A percentile compares a stretch with the other conserved stretches of the same genome.
Conservation (phyloP, 1,140 invertebrate genomes). For the Drosophila equinoxialis region DNA sequence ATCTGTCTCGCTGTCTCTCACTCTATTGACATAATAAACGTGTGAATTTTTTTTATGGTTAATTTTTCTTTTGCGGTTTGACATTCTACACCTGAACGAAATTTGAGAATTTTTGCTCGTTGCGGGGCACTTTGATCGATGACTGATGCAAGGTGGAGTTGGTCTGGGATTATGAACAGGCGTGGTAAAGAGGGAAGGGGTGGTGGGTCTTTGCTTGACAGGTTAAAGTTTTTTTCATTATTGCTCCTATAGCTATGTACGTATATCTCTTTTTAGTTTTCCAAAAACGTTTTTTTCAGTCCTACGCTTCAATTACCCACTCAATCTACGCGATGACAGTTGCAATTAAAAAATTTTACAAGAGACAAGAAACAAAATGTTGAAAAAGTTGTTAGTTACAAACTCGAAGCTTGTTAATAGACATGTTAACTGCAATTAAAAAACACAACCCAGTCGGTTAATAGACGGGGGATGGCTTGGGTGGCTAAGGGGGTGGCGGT, state of each 20-base stretch:
- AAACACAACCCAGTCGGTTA: slow-evolving; percentile 10
- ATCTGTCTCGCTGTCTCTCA: neutral
- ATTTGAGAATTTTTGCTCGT: slow-evolving; percentile 42
- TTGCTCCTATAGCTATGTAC: neutral
- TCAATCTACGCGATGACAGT: slow-evolving; percentile 54
- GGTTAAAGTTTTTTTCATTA: slow-evolving; percentile 19
- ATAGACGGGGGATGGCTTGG: slow-evolving; percentile 15
- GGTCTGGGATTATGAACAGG: neutral
- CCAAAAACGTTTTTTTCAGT: slow-evolving; percentile 20
- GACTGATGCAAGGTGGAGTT: slow-evolving; percentile 13
- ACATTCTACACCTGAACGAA: slow-evolving; percentile 23
- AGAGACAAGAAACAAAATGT: slow-evolving; percentile 28
- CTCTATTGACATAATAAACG: slow-evolving; percentile 29
- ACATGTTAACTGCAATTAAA: slow-evolving; percentile 81
- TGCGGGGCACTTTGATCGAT: slow-evolving; percentile 58
- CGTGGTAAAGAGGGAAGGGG: neutral
- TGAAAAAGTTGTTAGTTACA: slow-evolving; percentile 24
- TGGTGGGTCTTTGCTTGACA: slow-evolving; percentile 21
- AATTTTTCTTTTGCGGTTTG: slow-evolving; percentile 46
- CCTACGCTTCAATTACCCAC: slow-evolving; percentile 47
- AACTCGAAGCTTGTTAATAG: slow-evolving; percentile 65
- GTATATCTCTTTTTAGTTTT: neutral
- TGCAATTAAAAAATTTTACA: slow-evolving; percentile 44
- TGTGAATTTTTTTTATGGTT: slow-evolving; percentile 56
- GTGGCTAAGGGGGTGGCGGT: neutral